phyloP scores from a whole-genome alignment of 2,113 vertebrate genomes.

The Phalacrocorax aristotelis region DNA sequence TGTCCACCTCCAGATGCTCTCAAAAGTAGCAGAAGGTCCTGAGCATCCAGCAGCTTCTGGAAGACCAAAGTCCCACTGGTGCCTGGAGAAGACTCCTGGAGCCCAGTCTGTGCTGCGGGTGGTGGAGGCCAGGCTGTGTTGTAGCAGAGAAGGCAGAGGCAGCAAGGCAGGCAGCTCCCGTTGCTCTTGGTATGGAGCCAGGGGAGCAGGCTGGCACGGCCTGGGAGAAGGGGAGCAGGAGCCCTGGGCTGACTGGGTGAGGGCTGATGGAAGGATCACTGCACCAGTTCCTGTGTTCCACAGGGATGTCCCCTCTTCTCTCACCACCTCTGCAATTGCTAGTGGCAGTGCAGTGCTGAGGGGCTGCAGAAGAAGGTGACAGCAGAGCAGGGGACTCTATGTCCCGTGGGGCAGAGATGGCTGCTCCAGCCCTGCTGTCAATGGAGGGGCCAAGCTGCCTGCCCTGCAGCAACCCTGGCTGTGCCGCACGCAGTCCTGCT shows the following conservation, averaged over 20 bases:
- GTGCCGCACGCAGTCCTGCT: not conserved
- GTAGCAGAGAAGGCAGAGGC: not conserved
- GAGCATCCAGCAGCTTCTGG: not conserved
- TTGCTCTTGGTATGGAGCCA: not conserved
- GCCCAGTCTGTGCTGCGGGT: not conserved
- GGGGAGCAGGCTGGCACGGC: not conserved
- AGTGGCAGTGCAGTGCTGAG: accelerated
- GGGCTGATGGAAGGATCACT: not conserved
- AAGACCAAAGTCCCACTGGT: not conserved
- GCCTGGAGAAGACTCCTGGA: not conserved
- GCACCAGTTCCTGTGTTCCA: not conserved
- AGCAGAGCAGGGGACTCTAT: not conserved
- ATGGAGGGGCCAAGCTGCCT: not conserved
- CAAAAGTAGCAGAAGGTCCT: not conserved
- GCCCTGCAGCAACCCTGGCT: not conserved
- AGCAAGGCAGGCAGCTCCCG: not conserved
- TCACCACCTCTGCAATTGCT: not conserved
- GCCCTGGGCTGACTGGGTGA: not conserved
- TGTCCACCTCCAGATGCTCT: not conserved
- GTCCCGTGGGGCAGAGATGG: not conserved
- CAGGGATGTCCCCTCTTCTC: not conserved
- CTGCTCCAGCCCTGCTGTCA: not conserved
- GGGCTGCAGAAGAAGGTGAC: not conserved
- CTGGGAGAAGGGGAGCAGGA: not conserved
- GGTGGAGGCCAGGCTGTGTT: not conserved